Conservation (phyloP, 2,888 invertebrate genomes). For the Agriopis marginaria region DNA sequence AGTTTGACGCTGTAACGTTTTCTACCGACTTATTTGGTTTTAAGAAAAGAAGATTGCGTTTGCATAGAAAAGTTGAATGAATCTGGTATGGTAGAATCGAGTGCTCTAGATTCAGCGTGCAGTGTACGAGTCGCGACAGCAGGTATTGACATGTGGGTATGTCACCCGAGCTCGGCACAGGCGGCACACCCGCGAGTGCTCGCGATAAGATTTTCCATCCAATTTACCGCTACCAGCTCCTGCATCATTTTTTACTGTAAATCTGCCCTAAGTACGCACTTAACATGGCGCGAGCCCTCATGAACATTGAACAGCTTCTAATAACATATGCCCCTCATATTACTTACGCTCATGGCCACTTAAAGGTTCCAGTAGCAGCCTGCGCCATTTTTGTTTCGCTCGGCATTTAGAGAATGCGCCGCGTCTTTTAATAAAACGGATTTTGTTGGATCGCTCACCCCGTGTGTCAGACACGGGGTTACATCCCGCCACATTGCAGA, state of each 20-base stretch:
- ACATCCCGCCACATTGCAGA: constrained; percentile 66
- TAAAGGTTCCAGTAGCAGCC: constrained; percentile 55
- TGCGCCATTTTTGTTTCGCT: constrained; percentile 58
- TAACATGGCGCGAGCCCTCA: constrained; percentile 66
- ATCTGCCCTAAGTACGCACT: constrained; percentile 66
- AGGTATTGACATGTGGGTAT: constrained; percentile 68
- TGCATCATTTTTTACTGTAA: constrained; percentile 65
- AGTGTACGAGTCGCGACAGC: constrained; percentile 52
- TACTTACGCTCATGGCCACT: constrained; percentile 63
- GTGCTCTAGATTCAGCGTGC: constrained; percentile 19
- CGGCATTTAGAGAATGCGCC: constrained; percentile 55
- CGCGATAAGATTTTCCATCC: constrained; percentile 68
- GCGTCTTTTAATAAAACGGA: constrained; percentile 63
- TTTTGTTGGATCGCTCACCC: constrained; percentile 57
- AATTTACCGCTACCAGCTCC: constrained; percentile 67
- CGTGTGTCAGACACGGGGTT: constrained; percentile 68
- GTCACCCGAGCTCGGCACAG: constrained; percentile 59
- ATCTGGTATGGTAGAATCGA: neutral
- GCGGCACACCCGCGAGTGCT: constrained; percentile 37
- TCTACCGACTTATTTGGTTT: constrained; percentile 3
- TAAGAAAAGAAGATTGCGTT: constrained; percentile 4
- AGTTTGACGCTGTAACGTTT: constrained; percentile 29
- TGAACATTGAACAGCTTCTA: constrained; percentile 54
- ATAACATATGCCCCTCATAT: constrained; percentile 69
- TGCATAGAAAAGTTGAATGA: neutral